Conservation (phyloP, 2,113 vertebrate genomes). For the Patagioenas fasciata region DNA sequence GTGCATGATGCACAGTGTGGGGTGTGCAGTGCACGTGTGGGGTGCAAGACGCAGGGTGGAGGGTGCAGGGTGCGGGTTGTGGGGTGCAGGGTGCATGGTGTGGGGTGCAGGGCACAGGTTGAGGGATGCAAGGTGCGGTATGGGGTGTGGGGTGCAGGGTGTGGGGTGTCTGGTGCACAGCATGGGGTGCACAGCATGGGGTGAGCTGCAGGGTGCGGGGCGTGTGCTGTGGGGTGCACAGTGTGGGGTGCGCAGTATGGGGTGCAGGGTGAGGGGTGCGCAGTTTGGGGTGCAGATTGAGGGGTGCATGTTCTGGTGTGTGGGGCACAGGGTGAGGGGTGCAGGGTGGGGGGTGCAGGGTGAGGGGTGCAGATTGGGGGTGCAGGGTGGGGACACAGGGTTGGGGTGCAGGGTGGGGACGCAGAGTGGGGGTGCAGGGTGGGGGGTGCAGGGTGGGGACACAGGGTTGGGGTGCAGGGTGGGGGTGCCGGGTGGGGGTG, state of each 20-base stretch:
- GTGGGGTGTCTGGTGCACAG: background rate
- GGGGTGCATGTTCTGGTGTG: rapidly evolving
- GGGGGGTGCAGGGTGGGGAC: too few species aligned
- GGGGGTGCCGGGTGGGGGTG: background rate
- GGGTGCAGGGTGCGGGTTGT: background rate
- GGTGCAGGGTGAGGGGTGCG: background rate
- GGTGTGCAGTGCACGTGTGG: background rate
- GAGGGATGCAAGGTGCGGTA: background rate
- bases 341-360: background rate
- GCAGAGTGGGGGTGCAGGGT: background rate
- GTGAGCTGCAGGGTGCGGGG: background rate
- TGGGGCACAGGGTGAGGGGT: background rate
- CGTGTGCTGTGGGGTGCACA: background rate
- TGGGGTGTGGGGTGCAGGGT: background rate
- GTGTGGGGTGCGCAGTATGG: background rate
- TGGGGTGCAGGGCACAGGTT: too few species aligned
- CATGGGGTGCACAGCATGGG: too few species aligned
- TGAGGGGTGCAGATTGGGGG: background rate
- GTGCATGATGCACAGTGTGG: background rate
- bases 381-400: background rate
- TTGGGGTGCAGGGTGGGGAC: too few species aligned
- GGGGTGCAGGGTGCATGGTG: background rate
- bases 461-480: background rate
- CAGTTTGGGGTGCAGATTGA: background rate
- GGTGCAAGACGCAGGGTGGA: background rate